A percentile compares a stretch with the other conserved stretches of the same genome.
Evolutionary conservation across 2,113 vertebrate genomes (phyloP).

Genomic region (Rallus limicola): DNA sequence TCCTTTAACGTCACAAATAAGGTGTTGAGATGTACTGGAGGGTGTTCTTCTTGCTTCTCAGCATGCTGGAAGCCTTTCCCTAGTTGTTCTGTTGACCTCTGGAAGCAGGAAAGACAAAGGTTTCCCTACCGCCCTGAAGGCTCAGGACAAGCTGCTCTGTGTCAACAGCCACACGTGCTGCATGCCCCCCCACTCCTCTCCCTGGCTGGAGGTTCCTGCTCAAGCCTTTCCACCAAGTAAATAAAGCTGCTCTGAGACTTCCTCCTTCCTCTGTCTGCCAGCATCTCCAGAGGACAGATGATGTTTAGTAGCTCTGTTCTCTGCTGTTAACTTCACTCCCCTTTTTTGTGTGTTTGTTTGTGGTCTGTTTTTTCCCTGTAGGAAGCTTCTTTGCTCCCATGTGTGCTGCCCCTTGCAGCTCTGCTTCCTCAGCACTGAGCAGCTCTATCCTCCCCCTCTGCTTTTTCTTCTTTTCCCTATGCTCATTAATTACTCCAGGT

Average conservation of each 20-base stretch:
- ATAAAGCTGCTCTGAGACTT: not conserved
- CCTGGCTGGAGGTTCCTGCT: not conserved
- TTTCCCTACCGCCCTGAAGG: not conserved
- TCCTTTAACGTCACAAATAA: not conserved
- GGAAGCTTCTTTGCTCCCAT: not conserved
- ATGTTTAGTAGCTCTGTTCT: not conserved
- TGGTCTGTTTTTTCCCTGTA: fast-evolving
- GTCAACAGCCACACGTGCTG: fast-evolving
- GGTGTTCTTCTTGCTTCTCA: not conserved
- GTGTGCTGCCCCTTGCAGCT: not conserved
- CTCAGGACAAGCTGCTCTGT: not conserved
- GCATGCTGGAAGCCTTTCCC: not conserved
- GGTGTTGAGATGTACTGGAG: not conserved
- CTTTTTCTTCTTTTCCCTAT: not conserved
- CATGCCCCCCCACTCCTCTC: fast-evolving
- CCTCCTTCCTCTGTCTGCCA: not conserved
- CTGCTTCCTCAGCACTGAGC: not conserved
- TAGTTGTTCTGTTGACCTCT: not conserved
- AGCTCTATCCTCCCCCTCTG: not conserved
- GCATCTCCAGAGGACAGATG: not conserved
- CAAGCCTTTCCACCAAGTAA: not conserved
- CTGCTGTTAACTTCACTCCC: not conserved
- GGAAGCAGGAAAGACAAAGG: not conserved
- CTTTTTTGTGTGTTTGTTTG: not conserved
- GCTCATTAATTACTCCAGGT: not conserved